phyloP scores from a whole-genome alignment of 2,113 vertebrate species.

The Andinoacara biseriatus region DNA sequence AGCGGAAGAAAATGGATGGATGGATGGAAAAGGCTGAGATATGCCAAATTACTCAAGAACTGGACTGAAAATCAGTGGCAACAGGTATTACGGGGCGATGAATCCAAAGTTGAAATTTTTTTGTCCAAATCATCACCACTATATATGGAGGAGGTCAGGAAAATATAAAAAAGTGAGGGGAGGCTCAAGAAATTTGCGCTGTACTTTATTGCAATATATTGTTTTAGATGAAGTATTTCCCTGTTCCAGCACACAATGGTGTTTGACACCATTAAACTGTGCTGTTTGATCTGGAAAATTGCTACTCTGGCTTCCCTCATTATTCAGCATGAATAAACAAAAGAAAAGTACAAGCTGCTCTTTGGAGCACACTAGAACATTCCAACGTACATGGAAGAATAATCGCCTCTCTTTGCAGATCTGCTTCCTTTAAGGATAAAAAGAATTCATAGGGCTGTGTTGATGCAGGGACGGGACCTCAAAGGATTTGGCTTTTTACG shows the following conservation, averaged over 20 bases:
- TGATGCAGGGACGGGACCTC: conserved; percentile 9
- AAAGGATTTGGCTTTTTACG: conserved; percentile 34
- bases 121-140: background rate
- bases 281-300: conserved; percentile 38
- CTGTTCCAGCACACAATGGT: background rate
- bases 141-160: background rate
- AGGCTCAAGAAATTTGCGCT: background rate
- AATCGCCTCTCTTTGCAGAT: background rate
- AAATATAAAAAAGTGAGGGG: background rate
- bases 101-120: background rate
- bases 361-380: conserved; percentile 19
- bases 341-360: conserved; percentile 12
- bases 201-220: background rate
- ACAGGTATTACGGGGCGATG: no score
- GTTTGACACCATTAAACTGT: background rate
- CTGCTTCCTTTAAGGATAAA: conserved; percentile 9
- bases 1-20: no score
- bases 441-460: conserved; percentile 14
- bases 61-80: background rate
- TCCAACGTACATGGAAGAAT: background rate
- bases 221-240: background rate
- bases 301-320: background rate
- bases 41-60: background rate
- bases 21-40: background rate
- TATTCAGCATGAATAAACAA: conserved; percentile 42